Evolutionary conservation across 2,797 vertebrate genomes (phyloP).

Genomic region (Hirundo rustica): DNA sequence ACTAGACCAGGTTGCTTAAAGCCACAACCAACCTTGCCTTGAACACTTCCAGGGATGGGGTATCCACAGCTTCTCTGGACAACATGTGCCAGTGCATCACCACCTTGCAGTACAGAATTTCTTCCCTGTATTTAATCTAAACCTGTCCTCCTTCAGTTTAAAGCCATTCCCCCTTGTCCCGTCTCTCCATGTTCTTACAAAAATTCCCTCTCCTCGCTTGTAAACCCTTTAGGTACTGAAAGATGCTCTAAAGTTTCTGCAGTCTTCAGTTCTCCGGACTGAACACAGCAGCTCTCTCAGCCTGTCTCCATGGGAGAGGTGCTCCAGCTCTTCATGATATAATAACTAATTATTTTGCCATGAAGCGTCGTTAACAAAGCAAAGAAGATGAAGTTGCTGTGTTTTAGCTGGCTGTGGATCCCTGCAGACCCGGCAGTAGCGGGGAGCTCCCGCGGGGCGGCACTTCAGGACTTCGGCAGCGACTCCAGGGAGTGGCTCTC

Average conservation of each 20-base stretch:
- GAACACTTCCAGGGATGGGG: not conserved
- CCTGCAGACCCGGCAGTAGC: not conserved
- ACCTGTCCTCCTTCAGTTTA: not conserved
- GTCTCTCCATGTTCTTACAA: not conserved
- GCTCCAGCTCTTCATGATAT: not conserved
- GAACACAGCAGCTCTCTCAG: not conserved
- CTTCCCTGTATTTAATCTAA: not conserved
- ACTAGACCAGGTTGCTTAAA: not conserved
- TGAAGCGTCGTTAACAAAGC: not conserved
- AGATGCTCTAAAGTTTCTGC: not conserved
- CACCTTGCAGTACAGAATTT: not conserved
- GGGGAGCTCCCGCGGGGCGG: not conserved
- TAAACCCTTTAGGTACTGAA: not conserved
- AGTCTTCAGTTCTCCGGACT: not conserved
- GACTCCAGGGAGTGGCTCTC: not conserved
- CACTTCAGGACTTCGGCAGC: fast-evolving
- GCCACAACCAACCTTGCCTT: not conserved
- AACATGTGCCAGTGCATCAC: not conserved
- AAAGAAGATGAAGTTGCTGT: fast-evolving
- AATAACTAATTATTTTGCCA: not conserved
- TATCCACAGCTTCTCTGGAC: not conserved
- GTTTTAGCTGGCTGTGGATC: not conserved
- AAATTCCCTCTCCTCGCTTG: not conserved
- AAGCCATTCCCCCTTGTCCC: not conserved
- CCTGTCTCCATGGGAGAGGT: not conserved